Base-by-base conservation (phyloP, 2,113 vertebrate genomes). In the Spermophilus dauricus region DNA sequence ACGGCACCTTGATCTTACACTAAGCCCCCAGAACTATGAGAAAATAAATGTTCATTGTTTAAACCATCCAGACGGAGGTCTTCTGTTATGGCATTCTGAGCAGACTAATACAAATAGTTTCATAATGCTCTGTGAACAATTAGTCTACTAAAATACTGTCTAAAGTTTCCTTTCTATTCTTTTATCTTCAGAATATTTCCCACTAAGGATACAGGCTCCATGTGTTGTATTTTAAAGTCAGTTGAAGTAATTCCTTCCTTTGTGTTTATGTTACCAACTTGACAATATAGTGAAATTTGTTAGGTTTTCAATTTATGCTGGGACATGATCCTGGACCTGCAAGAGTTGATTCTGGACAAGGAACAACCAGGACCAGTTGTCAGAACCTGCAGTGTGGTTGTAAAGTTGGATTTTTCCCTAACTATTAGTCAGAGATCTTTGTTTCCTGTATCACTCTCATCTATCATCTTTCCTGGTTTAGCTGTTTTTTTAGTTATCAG, bases 281-380 rank as follows among this genome's bases (percentile, higher is more conserved):
- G 63, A 51, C 5, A 58, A 95, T 16, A 18, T 9, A 0, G 11
- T 34, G 42, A 63, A 28, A 10, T 63, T 4, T 28, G 61, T 24
- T 63, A 24, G 37, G 32, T 12, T 72, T 70, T 28, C 39, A 20
- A 8, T 34, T 73, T 82, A n/a, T 18, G 4, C 42, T 42, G 16
- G 8, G 5, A 81, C 1, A 0, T 61, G 58, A 8, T 5, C 26
- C 16, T 16, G n/a, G 3, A n/a, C 34, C 61, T 42, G 34, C 28
- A 2, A 3, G 5, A n/a, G 32, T 70, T 70, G 14, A 14, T 70
- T 17, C 32, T 63, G 61, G 24, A 58, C 56, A 58, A 58, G 56
- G 20, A 58, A 58, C 56, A 58, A 58, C 20, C 56, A 58, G 56
- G 20, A 63, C 24, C 61, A 63, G 24, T 63, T 63, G 61, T 63